phyloP scores from a whole-genome alignment of 2,797 vertebrate genomes.

The Bovichtus variegatus region DNA sequence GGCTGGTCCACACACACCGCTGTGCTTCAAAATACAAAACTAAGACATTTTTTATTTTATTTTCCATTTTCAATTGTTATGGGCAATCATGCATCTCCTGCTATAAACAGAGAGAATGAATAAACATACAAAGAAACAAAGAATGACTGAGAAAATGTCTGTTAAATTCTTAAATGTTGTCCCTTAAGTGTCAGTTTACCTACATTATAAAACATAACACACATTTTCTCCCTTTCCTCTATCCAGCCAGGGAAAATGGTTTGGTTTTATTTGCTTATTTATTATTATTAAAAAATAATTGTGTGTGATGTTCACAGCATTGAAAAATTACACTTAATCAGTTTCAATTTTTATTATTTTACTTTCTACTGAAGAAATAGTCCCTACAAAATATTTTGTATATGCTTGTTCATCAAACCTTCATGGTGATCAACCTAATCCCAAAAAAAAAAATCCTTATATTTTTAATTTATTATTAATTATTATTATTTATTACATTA shows the following conservation, averaged over 20 bases:
- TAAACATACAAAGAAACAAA: not conserved
- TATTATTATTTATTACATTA: too few relatives aligned
- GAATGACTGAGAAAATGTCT: not conserved
- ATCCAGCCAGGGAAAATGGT: not conserved
- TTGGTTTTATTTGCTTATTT: not conserved
- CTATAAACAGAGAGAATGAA: not conserved
- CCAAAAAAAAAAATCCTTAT: too few relatives aligned
- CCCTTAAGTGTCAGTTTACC: not conserved
- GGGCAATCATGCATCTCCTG: not conserved
- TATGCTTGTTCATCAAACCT: too few relatives aligned
- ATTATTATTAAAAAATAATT: too few relatives aligned
- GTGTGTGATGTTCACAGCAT: too few relatives aligned
- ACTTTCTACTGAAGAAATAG: too few relatives aligned
- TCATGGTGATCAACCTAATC: too few relatives aligned
- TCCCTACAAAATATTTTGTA: too few relatives aligned
- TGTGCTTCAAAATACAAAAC: conserved; percentile 19
- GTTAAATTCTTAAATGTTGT: not conserved
- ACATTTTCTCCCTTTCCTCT: not conserved
- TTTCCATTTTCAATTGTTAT: not conserved
- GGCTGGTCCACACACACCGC: conserved; percentile 10
- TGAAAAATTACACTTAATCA: too few relatives aligned
- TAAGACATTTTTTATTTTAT: not conserved
- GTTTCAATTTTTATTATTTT: too few relatives aligned
- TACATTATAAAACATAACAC: not conserved
- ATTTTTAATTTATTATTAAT: too few relatives aligned